These are phyloP conservation scores for Cotesia chilonis DNA, from an alignment of 1,140 invertebrate genomes.

Conservation along the genomic window DNA sequence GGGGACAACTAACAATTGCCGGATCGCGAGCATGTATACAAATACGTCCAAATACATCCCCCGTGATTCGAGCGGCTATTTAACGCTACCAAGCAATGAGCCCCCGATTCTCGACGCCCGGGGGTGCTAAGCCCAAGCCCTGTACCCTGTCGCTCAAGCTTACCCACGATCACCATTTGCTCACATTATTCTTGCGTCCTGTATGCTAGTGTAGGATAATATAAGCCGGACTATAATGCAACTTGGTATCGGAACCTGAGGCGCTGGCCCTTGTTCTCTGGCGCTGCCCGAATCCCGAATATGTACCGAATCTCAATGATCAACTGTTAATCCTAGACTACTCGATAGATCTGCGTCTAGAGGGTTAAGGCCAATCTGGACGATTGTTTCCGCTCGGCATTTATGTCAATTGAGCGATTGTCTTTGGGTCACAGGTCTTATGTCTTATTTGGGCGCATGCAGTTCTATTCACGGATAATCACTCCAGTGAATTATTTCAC, in stretches of 20 bases:
- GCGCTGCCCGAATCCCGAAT: not conserved
- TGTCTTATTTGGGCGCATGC: constrained; percentile 12
- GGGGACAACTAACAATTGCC: constrained; percentile 30
- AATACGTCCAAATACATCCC: constrained; percentile 19
- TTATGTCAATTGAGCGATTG: constrained; percentile 31
- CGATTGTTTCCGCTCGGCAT: constrained; percentile 47
- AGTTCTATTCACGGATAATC: constrained; percentile 15
- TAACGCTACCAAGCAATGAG: constrained; percentile 31
- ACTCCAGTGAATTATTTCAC: too few relatives aligned
- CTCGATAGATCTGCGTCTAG: not conserved
- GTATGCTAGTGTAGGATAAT: too few relatives aligned
- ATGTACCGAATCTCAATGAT: too few relatives aligned
- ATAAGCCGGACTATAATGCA: too few relatives aligned
- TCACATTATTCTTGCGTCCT: constrained; percentile 39
- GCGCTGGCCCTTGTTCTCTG: constrained; percentile 14
- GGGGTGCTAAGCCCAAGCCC: constrained; percentile 47
- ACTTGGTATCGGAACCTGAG: not conserved
- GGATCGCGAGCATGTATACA: constrained; percentile 28
- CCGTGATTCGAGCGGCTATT: constrained; percentile 25
- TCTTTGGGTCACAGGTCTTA: constrained; percentile 28
- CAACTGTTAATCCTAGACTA: not conserved
- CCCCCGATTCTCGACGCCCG: constrained; percentile 16
- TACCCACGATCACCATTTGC: constrained; percentile 53
- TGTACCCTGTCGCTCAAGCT: constrained; percentile 53
- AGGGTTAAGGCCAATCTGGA: constrained; percentile 41